Conservation (phyloP, 2,113 vertebrate species). For the Dasypus novemcinctus region DNA sequence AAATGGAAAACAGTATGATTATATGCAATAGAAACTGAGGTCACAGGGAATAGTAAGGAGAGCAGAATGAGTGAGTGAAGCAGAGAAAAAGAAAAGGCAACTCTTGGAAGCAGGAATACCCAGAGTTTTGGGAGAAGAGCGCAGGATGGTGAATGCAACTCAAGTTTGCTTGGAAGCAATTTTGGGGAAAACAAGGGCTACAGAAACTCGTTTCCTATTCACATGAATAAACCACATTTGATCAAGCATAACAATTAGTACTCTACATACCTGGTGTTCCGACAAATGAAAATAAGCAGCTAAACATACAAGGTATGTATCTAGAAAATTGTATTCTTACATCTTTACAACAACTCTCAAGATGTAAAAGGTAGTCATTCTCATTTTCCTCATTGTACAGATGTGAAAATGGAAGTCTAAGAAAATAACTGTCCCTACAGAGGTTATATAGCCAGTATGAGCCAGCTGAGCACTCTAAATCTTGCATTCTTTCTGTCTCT, state of each 20-base stretch:
- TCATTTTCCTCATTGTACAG: not conserved
- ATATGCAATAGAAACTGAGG: not conserved
- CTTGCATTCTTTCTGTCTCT: not conserved
- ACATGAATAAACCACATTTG: not conserved
- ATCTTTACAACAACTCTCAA: not conserved
- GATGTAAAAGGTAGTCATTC: not conserved
- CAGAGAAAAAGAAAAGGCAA: not conserved
- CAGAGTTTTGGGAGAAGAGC: not conserved
- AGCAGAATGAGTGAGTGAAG: not conserved
- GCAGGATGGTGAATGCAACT: not conserved
- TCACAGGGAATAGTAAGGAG: not conserved
- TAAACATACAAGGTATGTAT: not conserved
- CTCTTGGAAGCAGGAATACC: not conserved
- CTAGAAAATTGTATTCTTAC: not conserved
- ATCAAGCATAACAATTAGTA: constrained; percentile 37
- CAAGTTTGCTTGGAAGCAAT: not conserved
- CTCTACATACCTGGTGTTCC: not conserved
- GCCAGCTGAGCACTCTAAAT: not conserved
- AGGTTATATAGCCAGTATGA: not conserved
- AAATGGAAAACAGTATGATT: not conserved
- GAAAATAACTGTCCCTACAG: not conserved
- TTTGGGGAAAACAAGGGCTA: not conserved
- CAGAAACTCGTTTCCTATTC: not conserved
- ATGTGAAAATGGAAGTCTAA: not conserved
- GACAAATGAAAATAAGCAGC: not conserved